Base-by-base conservation (phyloP, 2,113 vertebrate genomes). In the Egretta garzetta region DNA sequence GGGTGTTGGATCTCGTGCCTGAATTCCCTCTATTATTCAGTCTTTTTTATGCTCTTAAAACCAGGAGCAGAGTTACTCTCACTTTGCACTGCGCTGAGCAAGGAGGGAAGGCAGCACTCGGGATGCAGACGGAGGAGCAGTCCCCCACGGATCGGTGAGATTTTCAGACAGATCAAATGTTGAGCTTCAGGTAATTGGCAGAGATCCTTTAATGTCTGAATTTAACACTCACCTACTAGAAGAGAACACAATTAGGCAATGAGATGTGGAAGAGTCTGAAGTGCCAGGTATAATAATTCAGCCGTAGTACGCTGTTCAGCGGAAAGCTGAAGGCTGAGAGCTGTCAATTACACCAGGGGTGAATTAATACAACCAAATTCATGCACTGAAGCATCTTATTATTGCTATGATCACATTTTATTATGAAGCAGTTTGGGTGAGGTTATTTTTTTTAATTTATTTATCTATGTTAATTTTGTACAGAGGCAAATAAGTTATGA, bases 381-480 rank as follows among this genome's bases (percentile, higher is more conserved):
- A 91, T 91, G 79, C 96, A 85, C 73, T 88, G 88, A 97, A 97
- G 97, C 92, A 5, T 83, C 16, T 41, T 96, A 97, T 96, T 96
- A 97, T 93, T 96, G 91, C 97, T 90, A 82, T 92, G 93, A 96
- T 97, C 96, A 47, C 81, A 96, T 96, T 98, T 98, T 98, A 97
- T 96, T 98, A 97, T 91, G 95, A 97, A 97, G 96, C 94, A 95
- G 94, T 94, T 98, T 98, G 96, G 95, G 96, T 96, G 96, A 94
- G 86, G 91, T 86, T 96, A 45, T 94, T 97, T 96, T 97, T 97
- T 94, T 96, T 35, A 98, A 98, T 98, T 95, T 98, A 98, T 98
- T 98, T 98, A 98, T 98, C 97, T 98, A 96, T 98, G 98, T 96
- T 98, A 98, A 98, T 98, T 98, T 96, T 96, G 96, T 97, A 89